These are phyloP conservation scores for Pelochelys cantorii DNA, from an alignment of 2,797 vertebrate genomes.

Conservation along the genomic window DNA sequence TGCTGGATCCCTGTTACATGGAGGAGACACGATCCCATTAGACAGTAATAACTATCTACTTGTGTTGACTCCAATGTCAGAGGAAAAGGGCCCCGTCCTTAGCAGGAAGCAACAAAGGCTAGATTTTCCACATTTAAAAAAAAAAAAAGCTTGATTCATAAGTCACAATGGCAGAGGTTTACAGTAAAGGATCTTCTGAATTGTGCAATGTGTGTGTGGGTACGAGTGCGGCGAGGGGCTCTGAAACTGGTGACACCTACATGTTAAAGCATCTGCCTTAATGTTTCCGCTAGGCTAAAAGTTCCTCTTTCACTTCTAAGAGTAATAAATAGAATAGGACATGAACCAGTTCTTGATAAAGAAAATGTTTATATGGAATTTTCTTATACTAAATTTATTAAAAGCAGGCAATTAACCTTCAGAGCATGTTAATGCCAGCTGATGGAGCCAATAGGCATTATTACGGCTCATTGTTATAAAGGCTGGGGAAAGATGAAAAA, in stretches of 20 bases:
- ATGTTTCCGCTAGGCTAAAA: slow-evolving; percentile 8
- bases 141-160: neutral
- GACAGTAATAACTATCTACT: neutral
- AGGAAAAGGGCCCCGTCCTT: neutral
- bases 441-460: neutral
- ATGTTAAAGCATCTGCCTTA: slow-evolving; percentile 5
- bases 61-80: fast-evolving
- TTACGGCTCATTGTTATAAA: fast-evolving
- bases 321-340: neutral
- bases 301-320: slow-evolving; percentile 63
- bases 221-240: neutral
- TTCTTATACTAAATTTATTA: neutral
- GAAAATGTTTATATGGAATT: slow-evolving; percentile 14
- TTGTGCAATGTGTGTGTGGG: neutral
- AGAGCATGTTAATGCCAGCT: neutral
- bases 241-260: neutral
- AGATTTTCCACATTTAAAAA: neutral
- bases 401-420: neutral
- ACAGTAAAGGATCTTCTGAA: neutral
- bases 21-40: neutral
- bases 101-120: neutral
- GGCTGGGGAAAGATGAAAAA: neutral
- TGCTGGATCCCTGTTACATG: neutral
- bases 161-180: neutral
- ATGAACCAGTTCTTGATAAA: neutral